Percentiles rank a stretch among this genome's conserved stretches.
Conservation (phyloP, 2,888 invertebrate genomes). For the Cheilosia pagana region DNA sequence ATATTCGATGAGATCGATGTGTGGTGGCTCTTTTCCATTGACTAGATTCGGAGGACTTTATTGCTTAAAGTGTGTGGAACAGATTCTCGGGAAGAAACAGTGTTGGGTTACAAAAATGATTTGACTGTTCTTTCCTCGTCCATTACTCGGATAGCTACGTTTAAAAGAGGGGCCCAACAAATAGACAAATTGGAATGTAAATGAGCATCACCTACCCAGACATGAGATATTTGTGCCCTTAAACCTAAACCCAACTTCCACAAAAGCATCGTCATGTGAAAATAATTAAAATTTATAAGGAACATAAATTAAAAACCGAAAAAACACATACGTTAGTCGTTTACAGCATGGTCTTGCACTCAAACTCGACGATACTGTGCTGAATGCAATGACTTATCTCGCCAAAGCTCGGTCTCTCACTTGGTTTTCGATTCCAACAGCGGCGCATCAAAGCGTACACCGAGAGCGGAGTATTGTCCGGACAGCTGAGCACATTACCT, state of each 20-base stretch:
- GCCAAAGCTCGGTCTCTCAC: conserved; percentile 93
- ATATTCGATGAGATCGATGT: conserved; percentile 63
- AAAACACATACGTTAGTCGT: conserved; percentile 8
- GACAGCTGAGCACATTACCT: conserved; percentile 94
- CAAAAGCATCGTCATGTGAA: conserved; percentile 33
- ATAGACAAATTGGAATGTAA: neutral
- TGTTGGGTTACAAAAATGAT: neutral
- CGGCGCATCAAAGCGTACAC: conserved; percentile 96
- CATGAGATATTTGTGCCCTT: conserved; percentile 33
- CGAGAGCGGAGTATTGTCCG: conserved; percentile 93
- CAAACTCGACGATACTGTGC: conserved; percentile 85
- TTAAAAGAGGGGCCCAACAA: too few species aligned
- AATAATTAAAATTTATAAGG: conserved; percentile 53
- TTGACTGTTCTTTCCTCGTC: too few species aligned
- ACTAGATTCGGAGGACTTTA: conserved; percentile 52
- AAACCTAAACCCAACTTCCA: conserved; percentile 23
- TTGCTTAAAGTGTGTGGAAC: conserved; percentile 1
- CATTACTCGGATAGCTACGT: too few species aligned
- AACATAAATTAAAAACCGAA: conserved; percentile 46
- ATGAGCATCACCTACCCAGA: neutral
- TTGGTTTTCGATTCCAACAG: conserved; percentile 95
- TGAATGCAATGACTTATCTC: conserved; percentile 91
- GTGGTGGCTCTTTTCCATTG: conserved; percentile 13
- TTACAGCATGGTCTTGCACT: conserved; percentile 82
- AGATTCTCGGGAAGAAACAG: conserved; percentile 35